Percentiles rank a stretch among this genome's conserved stretches.
These are phyloP conservation scores for Gnathochromis pfefferi DNA, from an alignment of 2,113 vertebrate species.

Conservation along the genomic window DNA sequence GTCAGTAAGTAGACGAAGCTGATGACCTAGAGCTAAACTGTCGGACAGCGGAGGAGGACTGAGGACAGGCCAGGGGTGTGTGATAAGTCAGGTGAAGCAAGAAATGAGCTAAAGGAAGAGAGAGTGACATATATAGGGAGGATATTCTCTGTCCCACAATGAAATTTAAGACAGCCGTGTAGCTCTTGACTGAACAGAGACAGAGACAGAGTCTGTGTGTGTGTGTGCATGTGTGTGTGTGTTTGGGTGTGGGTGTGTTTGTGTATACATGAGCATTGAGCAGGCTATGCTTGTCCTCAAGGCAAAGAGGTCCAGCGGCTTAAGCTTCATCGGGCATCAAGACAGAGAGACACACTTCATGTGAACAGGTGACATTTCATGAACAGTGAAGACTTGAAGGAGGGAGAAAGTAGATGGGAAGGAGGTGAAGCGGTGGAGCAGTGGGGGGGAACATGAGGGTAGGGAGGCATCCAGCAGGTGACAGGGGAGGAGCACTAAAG, in stretches of 20 bases:
- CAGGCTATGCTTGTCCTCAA: slow-evolving; percentile 37
- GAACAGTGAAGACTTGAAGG: background rate
- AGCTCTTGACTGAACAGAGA: slow-evolving; percentile 9
- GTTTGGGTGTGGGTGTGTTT: background rate
- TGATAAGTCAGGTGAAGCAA: background rate
- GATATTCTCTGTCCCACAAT: slow-evolving; percentile 14
- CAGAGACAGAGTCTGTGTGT: background rate
- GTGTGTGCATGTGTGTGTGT: background rate
- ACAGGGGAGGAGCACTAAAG: slow-evolving; percentile 8
- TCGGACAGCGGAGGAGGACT: background rate
- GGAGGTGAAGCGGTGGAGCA: slow-evolving; percentile 6
- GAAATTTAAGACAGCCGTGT: slow-evolving; percentile 32
- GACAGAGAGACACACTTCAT: background rate
- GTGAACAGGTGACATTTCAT: slow-evolving; percentile 31
- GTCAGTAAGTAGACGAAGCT: background rate
- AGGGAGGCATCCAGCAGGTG: slow-evolving; percentile 16
- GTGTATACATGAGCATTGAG: slow-evolving; percentile 26
- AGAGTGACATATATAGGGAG: background rate
- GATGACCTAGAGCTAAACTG: background rate
- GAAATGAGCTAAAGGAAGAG: background rate
- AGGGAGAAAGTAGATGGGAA: slow-evolving; percentile 4
- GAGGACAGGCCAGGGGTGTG: background rate
- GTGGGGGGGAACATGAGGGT: background rate
- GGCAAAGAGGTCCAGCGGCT: slow-evolving; percentile 35
- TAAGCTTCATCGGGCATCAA: background rate